Conservation (phyloP, 2,888 invertebrate species). For the Mantis religiosa region DNA sequence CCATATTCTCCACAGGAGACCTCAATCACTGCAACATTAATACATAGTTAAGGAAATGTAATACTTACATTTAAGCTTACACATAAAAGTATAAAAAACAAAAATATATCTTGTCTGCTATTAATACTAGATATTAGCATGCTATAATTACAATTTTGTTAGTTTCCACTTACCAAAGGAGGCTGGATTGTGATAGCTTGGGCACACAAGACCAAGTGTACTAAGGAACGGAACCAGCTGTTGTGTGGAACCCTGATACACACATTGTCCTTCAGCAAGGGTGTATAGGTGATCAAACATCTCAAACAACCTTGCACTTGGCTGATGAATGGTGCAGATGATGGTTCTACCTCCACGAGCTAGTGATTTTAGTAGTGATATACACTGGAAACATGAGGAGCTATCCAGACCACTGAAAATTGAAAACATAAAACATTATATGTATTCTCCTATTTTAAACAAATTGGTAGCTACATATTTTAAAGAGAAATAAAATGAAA, state of each 20-base stretch:
- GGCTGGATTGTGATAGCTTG: constrained; percentile 95
- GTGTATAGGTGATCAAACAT: constrained; percentile 96
- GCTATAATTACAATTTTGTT: not conserved
- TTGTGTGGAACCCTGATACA: constrained; percentile 86
- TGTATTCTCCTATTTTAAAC: not conserved
- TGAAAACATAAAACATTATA: constrained; percentile 28
- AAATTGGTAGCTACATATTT: not conserved
- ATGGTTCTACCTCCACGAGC: constrained; percentile 89
- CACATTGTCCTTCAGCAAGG: constrained; percentile 89
- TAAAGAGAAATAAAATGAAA: too few species aligned
- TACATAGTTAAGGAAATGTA: too few species aligned
- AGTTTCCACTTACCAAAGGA: constrained; percentile 65
- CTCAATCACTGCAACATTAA: constrained; percentile 59
- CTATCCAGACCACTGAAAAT: constrained; percentile 81
- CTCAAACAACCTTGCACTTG: constrained; percentile 92
- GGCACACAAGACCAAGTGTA: constrained; percentile 80
- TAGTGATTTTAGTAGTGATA: constrained; percentile 80
- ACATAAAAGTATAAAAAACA: too few species aligned
- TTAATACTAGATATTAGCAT: too few species aligned
- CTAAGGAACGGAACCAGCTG: constrained; percentile 79
- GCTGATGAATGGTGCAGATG: constrained; percentile 94
- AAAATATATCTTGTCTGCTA: too few species aligned
- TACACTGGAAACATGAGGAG: constrained; percentile 92
- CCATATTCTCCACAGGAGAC: constrained; percentile 97
- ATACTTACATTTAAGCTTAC: too few species aligned